phyloP scores from a whole-genome alignment of 2,888 invertebrate species.

The Pachycephus smyrnensis region DNA sequence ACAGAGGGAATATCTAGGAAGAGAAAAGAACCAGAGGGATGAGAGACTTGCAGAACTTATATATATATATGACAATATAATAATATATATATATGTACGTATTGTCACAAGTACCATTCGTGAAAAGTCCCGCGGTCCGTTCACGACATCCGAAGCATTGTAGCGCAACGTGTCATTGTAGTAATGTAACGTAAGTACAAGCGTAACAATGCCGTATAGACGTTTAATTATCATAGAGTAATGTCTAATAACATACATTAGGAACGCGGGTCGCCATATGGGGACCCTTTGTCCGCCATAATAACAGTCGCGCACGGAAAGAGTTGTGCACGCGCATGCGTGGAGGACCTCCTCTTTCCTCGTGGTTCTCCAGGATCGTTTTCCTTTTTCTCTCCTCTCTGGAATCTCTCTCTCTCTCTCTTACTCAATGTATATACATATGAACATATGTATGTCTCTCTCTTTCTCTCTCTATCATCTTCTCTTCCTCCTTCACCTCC shows the following conservation, averaged over 20 bases:
- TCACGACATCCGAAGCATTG: slow-evolving; percentile 64
- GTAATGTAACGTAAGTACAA: slow-evolving; percentile 63
- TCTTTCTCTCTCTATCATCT: slow-evolving; percentile 15
- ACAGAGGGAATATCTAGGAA: not conserved
- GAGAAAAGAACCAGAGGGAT: not conserved
- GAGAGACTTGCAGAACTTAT: not conserved
- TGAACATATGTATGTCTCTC: slow-evolving; percentile 15
- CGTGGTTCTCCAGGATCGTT: slow-evolving; percentile 43
- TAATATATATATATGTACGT: not conserved
- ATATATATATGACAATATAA: not conserved
- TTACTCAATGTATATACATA: not conserved
- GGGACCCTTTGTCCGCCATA: slow-evolving; percentile 65
- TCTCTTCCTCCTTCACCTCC: not conserved
- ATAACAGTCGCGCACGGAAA: slow-evolving; percentile 64
- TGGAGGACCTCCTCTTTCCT: slow-evolving; percentile 40
- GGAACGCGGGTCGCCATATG: slow-evolving; percentile 63
- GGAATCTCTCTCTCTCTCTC: slow-evolving; percentile 33
- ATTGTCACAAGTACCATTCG: not conserved
- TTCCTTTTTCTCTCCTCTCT: slow-evolving; percentile 30
- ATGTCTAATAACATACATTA: slow-evolving; percentile 67
- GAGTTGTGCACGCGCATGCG: slow-evolving; percentile 62
- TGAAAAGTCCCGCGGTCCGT: slow-evolving; percentile 2
- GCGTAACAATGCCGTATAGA: slow-evolving; percentile 66
- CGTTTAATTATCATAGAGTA: slow-evolving; percentile 68
- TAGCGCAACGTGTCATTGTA: slow-evolving; percentile 66